Evolutionary conservation across 2,797 vertebrate species (phyloP).

Genomic region (Austrolebias charrua): DNA sequence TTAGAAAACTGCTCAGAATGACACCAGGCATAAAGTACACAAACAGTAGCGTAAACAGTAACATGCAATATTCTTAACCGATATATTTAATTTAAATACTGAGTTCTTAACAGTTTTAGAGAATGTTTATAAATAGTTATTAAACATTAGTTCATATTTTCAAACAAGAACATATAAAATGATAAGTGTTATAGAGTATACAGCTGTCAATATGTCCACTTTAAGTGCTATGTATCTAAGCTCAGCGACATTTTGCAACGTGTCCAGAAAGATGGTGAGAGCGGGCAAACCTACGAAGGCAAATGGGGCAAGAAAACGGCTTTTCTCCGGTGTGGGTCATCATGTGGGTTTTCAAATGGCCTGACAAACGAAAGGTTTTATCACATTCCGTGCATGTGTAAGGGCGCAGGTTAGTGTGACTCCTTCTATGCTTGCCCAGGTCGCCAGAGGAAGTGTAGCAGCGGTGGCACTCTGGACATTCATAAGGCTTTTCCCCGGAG

Average conservation of each 20-base stretch:
- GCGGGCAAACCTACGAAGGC: constrained; percentile 76
- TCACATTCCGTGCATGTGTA: constrained; percentile 77
- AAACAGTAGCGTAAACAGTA: constrained; percentile 14
- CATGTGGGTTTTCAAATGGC: constrained; percentile 80
- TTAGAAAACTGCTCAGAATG: constrained; percentile 22
- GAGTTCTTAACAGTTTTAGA: constrained; percentile 23
- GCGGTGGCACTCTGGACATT: constrained; percentile 79
- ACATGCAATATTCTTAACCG: constrained; percentile 31
- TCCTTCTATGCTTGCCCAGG: constrained; percentile 79
- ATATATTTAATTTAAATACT: constrained; percentile 30
- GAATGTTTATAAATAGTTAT: constrained; percentile 45
- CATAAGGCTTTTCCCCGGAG: constrained; percentile 80
- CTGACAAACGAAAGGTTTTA: constrained; percentile 77
- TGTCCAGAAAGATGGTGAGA: constrained; percentile 81
- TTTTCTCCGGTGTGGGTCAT: constrained; percentile 82
- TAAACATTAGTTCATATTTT: constrained; percentile 16
- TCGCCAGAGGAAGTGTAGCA: constrained; percentile 80
- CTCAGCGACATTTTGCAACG: constrained; percentile 74
- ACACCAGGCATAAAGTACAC: not conserved
- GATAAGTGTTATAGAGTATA: constrained; percentile 11
- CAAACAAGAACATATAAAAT: constrained; percentile 31
- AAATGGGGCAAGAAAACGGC: constrained; percentile 78
- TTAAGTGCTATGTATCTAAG: not conserved
- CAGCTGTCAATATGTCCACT: constrained; percentile 4
- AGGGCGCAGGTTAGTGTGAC: constrained; percentile 78